Conservation (phyloP, 2,888 invertebrate species). For the Dysmachus trigonus region DNA sequence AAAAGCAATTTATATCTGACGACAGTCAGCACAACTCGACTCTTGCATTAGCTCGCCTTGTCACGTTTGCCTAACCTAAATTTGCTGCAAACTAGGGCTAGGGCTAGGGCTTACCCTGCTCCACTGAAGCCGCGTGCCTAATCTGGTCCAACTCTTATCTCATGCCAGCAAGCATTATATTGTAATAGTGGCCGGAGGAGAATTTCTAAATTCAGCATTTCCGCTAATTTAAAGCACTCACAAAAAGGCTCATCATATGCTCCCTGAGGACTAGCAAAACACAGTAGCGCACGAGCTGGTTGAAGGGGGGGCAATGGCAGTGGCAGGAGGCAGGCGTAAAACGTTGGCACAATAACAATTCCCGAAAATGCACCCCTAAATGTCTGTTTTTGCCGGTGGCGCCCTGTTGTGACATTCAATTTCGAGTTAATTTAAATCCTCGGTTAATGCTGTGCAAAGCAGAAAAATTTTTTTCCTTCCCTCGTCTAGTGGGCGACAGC, state of each 20-base stretch:
- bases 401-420: conserved; percentile 22
- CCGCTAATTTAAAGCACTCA: not conserved
- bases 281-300: too few relatives aligned
- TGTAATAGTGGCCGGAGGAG: not conserved
- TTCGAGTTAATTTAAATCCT: conserved; percentile 22
- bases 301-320: not conserved
- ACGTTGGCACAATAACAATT: not conserved
- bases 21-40: not conserved
- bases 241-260: not conserved
- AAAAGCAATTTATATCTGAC: not conserved
- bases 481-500: not conserved
- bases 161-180: not conserved
- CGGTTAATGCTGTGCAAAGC: conserved; percentile 2
- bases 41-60: not conserved
- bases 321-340: not conserved
- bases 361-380: not conserved
- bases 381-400: not conserved
- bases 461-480: not conserved
- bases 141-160: not conserved
- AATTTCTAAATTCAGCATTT: not conserved
- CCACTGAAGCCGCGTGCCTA: not conserved
- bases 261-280: too few relatives aligned
- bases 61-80: not conserved
- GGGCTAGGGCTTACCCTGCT: not conserved
- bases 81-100: too few relatives aligned